Evolutionary conservation across 2,797 vertebrate genomes (phyloP), one percentile per base, ranked within the genome.

Genomic region (Taenioides sp.): DNA sequence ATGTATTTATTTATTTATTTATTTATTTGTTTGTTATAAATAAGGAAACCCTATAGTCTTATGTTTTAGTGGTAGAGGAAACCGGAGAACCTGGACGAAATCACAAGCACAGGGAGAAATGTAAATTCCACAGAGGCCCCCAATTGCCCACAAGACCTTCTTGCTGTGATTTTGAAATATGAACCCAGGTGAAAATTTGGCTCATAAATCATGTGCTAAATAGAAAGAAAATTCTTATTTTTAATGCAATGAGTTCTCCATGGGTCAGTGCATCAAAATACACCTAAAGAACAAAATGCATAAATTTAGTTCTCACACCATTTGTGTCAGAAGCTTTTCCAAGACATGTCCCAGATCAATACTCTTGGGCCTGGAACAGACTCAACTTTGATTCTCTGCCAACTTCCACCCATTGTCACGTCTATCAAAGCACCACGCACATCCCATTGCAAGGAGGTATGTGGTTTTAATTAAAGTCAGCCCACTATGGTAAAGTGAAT

Each of bases 401-500:
- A 82, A 71, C 20, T 61, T 16, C 25, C 60, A 64, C 71, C 58
- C 22, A 57, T 75, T 72, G 67, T 57, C 43, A 23, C 22, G 2
- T 74, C 64, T 49, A 55, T 80, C 76, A 79, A 68, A 76, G 62
- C 67, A 79, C 64, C 60, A 64, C 28, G 0, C 65, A 20, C 52
- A 72, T 22, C 28, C 28, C 81, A 75, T 58, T 40, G 16, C 34
- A 34, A 50, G 65, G 58, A 73, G n/a, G 52, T 70, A 28, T 34
- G 86, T 70, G 0, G 74, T 74, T 91, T 90, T 89, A 90, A 92
- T 92, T 88, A 86, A 86, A 84, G 73, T 37, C 1, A 77, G 65
- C 63, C 34, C 23, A 72, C 75, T 84, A 89, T 89, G 80, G 59
- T 74, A 83, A 86, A 78, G 73, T 72, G 78, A 86, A 71, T 18